Evolutionary conservation across 2,113 vertebrate genomes (phyloP).

Genomic region (Chloebia gouldiae): DNA sequence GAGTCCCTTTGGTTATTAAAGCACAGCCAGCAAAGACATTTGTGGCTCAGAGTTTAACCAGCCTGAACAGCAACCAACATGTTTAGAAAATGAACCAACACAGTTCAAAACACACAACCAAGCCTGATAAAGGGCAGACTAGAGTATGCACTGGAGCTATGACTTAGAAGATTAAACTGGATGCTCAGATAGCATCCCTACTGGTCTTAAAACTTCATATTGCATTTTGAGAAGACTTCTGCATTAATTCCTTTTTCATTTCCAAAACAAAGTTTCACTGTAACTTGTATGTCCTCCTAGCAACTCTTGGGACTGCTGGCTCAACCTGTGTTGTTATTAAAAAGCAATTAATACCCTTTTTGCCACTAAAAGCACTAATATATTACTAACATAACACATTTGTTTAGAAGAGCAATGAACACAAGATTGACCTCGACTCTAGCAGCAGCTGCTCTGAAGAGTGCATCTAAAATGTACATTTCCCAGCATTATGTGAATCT

Average conservation of each 20-base stretch:
- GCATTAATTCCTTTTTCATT: not conserved
- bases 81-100: not conserved
- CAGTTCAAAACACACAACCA: not conserved
- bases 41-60: not conserved
- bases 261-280: not conserved
- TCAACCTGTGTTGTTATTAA: not conserved
- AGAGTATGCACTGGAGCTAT: not conserved
- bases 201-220: not conserved
- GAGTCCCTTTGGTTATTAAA: not conserved
- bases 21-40: not conserved
- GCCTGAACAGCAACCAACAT: not conserved
- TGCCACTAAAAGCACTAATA: not conserved
- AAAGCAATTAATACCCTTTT: not conserved
- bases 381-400: fast-evolving
- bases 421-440: not conserved
- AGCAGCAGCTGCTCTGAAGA: not conserved
- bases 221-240: not conserved
- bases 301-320: not conserved
- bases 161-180: not conserved
- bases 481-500: not conserved
- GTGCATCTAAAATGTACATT: fast-evolving
- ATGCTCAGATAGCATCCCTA: not conserved
- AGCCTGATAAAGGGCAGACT: not conserved
- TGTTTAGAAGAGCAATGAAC: not conserved
- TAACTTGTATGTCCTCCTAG: not conserved